These are phyloP conservation scores for Cantharis flavilabris DNA, from an alignment of 2,888 invertebrate genomes.

Conservation along the genomic window DNA sequence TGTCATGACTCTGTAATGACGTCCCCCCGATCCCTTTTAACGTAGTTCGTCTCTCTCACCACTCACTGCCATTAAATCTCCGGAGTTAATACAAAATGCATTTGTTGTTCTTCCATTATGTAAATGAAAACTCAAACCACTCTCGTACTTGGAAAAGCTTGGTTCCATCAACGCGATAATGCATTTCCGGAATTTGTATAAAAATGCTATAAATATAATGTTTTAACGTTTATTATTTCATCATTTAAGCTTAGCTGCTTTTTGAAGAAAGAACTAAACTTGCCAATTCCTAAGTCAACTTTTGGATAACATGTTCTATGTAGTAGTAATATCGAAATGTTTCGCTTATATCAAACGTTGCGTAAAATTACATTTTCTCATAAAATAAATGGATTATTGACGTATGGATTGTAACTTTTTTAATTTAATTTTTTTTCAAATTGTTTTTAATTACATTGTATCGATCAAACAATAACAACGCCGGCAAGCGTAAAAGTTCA, in stretches of 20 bases:
- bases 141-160: conserved; percentile 44
- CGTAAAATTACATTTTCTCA: background rate
- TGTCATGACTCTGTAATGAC: conserved; percentile 55
- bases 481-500: conserved; percentile 12
- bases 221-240: conserved; percentile 32
- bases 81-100: conserved; percentile 59
- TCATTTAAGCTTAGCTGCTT: conserved; percentile 14
- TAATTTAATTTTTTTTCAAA: background rate
- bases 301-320: background rate
- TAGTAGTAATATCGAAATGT: background rate
- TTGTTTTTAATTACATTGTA: conserved; percentile 21
- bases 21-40: conserved; percentile 37
- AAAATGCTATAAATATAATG: conserved; percentile 33
- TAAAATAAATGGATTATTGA: background rate
- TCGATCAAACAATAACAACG: conserved; percentile 15
- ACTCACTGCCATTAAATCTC: conserved; percentile 56
- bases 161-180: conserved; percentile 51
- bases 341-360: background rate
- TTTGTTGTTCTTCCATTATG: conserved; percentile 60
- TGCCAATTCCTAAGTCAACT: background rate
- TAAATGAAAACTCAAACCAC: conserved; percentile 57
- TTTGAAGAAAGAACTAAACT: background rate
- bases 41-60: conserved; percentile 38
- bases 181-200: conserved; percentile 47
- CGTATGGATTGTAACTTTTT: background rate